These are phyloP conservation scores for Branchellion lobata DNA, from an alignment of 2,888 invertebrate genomes.

Conservation along the genomic window DNA sequence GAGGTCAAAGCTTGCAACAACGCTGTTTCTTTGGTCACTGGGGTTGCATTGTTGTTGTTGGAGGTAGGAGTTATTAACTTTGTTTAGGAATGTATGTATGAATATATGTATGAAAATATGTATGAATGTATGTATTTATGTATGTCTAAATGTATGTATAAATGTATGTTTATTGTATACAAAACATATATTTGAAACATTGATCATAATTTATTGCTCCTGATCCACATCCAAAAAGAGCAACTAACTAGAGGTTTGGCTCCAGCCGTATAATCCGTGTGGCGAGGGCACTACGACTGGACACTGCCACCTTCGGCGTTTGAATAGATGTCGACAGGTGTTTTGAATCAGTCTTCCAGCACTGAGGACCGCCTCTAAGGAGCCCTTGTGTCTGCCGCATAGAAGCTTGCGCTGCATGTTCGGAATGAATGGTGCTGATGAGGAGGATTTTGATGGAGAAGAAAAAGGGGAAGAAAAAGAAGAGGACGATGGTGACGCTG, in stretches of 20 bases:
- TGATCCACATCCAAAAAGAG: no score
- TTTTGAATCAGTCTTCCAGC: background rate
- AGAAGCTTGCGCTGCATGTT: background rate
- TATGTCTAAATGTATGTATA: no score
- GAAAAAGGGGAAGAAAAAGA: no score
- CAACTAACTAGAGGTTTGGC: background rate
- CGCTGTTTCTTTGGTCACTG: conserved; percentile 18
- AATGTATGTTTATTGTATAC: no score
- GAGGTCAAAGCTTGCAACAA: conserved; percentile 5
- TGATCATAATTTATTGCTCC: no score
- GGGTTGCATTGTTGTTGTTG: no score
- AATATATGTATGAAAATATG: no score
- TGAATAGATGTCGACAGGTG: background rate
- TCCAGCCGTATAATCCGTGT: conserved; percentile 11
- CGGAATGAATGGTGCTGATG: background rate
- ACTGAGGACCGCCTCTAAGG: background rate
- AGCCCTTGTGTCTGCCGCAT: background rate
- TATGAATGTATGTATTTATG: no score
- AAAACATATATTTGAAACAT: no score
- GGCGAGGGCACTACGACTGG: background rate
- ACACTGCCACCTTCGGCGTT: background rate
- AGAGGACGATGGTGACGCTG: no score
- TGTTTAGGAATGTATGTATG: no score
- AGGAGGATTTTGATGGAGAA: background rate
- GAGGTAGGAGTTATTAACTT: no score